Percentiles rank a stretch among this genome's conserved stretches.
phyloP scores from a whole-genome alignment of 1,140 invertebrate genomes.

The Orius insidiosus region DNA sequence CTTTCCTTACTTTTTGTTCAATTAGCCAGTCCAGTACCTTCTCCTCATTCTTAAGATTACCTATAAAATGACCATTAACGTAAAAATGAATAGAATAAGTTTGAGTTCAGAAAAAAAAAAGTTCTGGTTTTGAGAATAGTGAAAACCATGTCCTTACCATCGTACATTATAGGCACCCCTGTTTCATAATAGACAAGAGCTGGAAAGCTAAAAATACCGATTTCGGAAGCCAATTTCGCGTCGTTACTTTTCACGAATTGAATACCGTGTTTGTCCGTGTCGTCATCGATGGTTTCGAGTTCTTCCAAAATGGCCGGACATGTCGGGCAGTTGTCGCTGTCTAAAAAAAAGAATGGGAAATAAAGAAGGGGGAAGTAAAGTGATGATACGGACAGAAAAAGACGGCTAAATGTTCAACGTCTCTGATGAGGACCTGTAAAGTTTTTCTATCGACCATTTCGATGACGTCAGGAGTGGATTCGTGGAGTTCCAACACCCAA shows the following conservation, averaged over 20 bases:
- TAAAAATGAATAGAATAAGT: slow-evolving; percentile 9
- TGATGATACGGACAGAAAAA: slow-evolving; percentile 64
- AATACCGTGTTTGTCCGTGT: slow-evolving; percentile 78
- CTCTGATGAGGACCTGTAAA: slow-evolving; percentile 70
- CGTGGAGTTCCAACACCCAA: slow-evolving; percentile 74
- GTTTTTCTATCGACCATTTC: slow-evolving; percentile 83
- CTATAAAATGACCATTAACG: slow-evolving; percentile 42
- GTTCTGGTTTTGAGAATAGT: slow-evolving; percentile 21
- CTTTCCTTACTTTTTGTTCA: slow-evolving; percentile 72
- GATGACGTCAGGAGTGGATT: slow-evolving; percentile 71
- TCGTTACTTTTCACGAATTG: slow-evolving; percentile 90
- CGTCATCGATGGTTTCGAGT: slow-evolving; percentile 85
- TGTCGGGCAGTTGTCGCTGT: slow-evolving; percentile 65
- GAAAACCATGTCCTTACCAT: slow-evolving; percentile 55
- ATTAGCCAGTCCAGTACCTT: slow-evolving; percentile 88
- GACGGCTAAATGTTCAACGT: slow-evolving; percentile 79
- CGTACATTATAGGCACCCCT: slow-evolving; percentile 82
- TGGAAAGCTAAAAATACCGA: slow-evolving; percentile 80
- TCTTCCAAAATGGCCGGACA: slow-evolving; percentile 72
- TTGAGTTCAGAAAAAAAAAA: slow-evolving; percentile 1
- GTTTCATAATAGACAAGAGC: slow-evolving; percentile 83
- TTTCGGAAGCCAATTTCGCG: slow-evolving; percentile 69
- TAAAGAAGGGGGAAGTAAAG: slow-evolving; percentile 7
- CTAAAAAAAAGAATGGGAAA: slow-evolving; percentile 27
- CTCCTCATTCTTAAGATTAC: slow-evolving; percentile 87